Conservation (phyloP, 2,888 invertebrate genomes). For the Dryocosmus kuriphilus region DNA sequence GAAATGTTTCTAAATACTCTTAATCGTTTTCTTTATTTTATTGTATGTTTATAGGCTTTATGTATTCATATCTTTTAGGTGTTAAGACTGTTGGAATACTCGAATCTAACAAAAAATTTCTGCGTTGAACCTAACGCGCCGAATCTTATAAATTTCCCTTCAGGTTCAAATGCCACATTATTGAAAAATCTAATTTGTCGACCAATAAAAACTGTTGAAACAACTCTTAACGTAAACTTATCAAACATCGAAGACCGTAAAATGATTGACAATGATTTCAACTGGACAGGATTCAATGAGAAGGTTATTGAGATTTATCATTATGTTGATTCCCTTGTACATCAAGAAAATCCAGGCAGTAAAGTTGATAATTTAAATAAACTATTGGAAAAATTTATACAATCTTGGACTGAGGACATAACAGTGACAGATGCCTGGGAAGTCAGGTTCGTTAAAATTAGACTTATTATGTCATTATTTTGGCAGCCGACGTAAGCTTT, state of each 20-base stretch:
- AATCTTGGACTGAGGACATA: conserved; percentile 64
- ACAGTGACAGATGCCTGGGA: conserved; percentile 63
- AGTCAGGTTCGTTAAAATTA: conserved; percentile 62
- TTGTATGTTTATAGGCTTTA: not conserved
- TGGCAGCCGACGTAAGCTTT: too few relatives aligned
- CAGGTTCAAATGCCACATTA: conserved; percentile 64
- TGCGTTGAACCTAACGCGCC: conserved; percentile 61
- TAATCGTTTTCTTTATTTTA: conserved; percentile 2
- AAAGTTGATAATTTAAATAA: conserved; percentile 43
- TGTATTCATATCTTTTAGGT: conserved; percentile 56
- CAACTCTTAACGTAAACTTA: conserved; percentile 62
- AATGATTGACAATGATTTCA: conserved; percentile 55
- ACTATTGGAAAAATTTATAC: conserved; percentile 57
- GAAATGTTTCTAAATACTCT: not conserved
- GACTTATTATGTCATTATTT: too few relatives aligned
- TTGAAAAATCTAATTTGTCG: conserved; percentile 68
- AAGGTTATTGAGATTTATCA: conserved; percentile 66
- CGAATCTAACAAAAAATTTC: conserved; percentile 67
- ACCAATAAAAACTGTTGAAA: conserved; percentile 63
- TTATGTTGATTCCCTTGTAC: conserved; percentile 65
- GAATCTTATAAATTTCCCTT: conserved; percentile 67
- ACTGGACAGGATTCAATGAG: conserved; percentile 71
- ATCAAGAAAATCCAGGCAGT: conserved; percentile 57
- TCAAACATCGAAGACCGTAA: conserved; percentile 55
- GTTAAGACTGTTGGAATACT: conserved; percentile 67